phyloP scores from a whole-genome alignment of 2,888 invertebrate genomes.

The Autographa gamma region DNA sequence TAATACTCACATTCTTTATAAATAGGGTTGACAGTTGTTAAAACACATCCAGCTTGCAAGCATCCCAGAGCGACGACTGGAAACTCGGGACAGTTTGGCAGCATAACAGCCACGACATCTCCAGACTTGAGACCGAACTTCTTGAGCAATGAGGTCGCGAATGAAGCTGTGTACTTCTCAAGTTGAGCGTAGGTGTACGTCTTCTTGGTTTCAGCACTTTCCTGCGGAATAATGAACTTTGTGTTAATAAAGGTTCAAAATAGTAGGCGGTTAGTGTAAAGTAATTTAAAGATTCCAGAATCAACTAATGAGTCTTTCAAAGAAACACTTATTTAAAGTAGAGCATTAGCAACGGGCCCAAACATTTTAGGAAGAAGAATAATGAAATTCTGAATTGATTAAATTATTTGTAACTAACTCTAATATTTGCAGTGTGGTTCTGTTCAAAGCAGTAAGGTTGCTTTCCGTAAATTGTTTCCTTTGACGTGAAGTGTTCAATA shows the following conservation, averaged over 20 bases:
- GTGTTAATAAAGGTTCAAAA: neutral
- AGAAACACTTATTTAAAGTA: too few species aligned
- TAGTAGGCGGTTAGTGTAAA: too few species aligned
- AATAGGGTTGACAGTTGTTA: constrained; percentile 93
- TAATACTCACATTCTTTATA: constrained; percentile 90
- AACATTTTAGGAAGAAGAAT: too few species aligned
- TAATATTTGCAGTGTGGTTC: too few species aligned
- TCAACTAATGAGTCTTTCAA: too few species aligned
- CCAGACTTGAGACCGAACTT: constrained; percentile 90
- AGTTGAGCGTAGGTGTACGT: constrained; percentile 83
- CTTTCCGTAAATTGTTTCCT: too few species aligned
- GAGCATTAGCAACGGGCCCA: too few species aligned
- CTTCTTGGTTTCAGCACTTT: constrained; percentile 83
- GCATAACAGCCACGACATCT: constrained; percentile 91
- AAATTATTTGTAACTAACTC: too few species aligned
- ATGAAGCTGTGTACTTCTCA: constrained; percentile 88
- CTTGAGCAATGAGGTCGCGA: constrained; percentile 90
- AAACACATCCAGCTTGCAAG: constrained; percentile 91
- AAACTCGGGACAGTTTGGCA: constrained; percentile 94
- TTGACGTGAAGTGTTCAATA: too few species aligned
- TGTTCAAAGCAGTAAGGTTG: too few species aligned
- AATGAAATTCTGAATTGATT: too few species aligned
- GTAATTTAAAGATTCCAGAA: too few species aligned
- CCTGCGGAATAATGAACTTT: constrained; percentile 66
- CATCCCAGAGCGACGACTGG: constrained; percentile 91